Evolutionary conservation across 2,888 invertebrate genomes (phyloP), one percentile per base, ranked within the genome.

Genomic region (Metacarcinus magister): DNA sequence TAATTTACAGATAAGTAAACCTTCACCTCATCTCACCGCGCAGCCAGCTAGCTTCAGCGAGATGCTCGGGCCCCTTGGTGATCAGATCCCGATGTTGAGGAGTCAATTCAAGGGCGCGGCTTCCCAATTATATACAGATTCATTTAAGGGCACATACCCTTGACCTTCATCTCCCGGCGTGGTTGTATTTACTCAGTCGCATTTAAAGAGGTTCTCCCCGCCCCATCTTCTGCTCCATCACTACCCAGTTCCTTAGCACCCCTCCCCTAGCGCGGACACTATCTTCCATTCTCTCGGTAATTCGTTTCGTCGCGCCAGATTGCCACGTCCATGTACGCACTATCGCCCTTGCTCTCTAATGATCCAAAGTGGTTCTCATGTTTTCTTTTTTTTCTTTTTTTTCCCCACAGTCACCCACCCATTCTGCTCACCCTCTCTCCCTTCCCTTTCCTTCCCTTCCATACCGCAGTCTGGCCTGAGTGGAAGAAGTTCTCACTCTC

Each of bases 1-100:
- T 91, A 91, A 91, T 91, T 91, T 46, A 91, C 92, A 92, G 92
- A 48, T 54, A 92, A 92, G 54, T 54, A 48, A 92, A 7, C 28
- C 92, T 32, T 16, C 92, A 43, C 54, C 44, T 23, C 39, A n/a
- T 54, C 48, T 4, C 10, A 44, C 67, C 67, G 23, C 4, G 23
- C 67, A 67, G 67, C 67, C 67, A 67, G 16, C 54, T 16, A 13
- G 13, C 54, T 13, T 16, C 54, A 16, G 23, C 19, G 67, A 23
- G 67, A 67, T 67, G 19, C 67, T n/a, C 67, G 2, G 19, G 19
- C 10, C 10, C 16, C 67, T 16, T 67, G 23, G 67, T 23, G 67
- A 67, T 67, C 67, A 67, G 67, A 67, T 67, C 23, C 0, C 67
- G n/a, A 23, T 5, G 67, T 4, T n/a, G 67, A 67, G 67, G 67